A percentile compares a stretch with the other conserved stretches of the same genome.
phyloP scores from a whole-genome alignment of 1,140 invertebrate genomes.

The Drosophila varians region DNA sequence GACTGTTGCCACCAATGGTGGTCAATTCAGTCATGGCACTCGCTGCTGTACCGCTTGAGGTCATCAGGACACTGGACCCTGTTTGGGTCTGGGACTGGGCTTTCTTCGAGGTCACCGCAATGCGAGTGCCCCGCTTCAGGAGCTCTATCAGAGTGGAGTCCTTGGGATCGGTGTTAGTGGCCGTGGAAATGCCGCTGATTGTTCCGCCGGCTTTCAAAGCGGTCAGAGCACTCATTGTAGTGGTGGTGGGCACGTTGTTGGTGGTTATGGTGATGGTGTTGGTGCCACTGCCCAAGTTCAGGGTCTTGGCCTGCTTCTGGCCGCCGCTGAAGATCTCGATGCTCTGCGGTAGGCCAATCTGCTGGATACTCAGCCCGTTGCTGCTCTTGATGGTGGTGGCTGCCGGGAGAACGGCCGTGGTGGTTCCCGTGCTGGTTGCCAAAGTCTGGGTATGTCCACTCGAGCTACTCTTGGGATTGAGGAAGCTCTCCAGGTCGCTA shows the following conservation, averaged over 20 bases:
- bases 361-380: conserved; percentile 64
- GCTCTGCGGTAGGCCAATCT: conserved; percentile 77
- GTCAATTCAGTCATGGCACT: conserved; percentile 37
- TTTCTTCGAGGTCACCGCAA: conserved; percentile 85
- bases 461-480: conserved; percentile 67
- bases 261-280: conserved; percentile 76
- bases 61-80: conserved; percentile 39
- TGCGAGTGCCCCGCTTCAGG: conserved; percentile 88
- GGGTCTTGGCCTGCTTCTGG: conserved; percentile 61
- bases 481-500: conserved; percentile 78
- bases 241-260: conserved; percentile 71
- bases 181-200: conserved; percentile 34
- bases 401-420: conserved; percentile 63
- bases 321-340: conserved; percentile 77
- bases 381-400: conserved; percentile 76
- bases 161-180: conserved; percentile 79
- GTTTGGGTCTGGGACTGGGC: conserved; percentile 45
- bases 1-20: conserved; percentile 34
- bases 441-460: conserved; percentile 40
- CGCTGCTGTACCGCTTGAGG: conserved; percentile 19
- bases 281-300: conserved; percentile 59
- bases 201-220: conserved; percentile 58
- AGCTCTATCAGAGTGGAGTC: conserved; percentile 86
- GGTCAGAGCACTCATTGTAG: conserved; percentile 67
- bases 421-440: conserved; percentile 39